Evolutionary conservation across 1,140 invertebrate genomes (phyloP), one percentile per base, ranked within the genome.

Genomic region (Augochlora pura): DNA sequence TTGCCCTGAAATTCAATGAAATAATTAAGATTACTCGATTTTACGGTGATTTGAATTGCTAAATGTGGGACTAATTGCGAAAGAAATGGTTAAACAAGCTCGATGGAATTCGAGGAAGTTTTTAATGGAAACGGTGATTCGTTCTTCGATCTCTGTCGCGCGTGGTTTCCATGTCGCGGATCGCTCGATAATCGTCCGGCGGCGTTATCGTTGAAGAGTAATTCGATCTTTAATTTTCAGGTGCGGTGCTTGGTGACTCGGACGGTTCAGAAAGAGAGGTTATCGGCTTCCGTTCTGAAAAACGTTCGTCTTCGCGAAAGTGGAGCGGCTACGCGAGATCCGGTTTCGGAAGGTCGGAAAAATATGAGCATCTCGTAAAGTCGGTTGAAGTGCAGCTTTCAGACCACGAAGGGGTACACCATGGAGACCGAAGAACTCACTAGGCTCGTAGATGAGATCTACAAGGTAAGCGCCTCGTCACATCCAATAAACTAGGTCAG

Each of bases 381-480:
- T 84, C 87, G 80, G 80, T 54, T 39, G 70, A 81, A 85, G 67
- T 83, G 76, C 86, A 87, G 87, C 90, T 88, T 84, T 87, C 60
- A 89, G 82, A 75, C 82, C 74, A 80, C 83, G 82, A 79, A 86
- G 64, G 83, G 78, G 68, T 5, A 68, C 71, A 89, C 83, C 82
- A 97, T 97, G 96, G 96, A 97, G 94, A 96, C 96, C 86, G 96
- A 97, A 92, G 97, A 97, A 93, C 95, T 97, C 85, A 97, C 96
- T 87, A 97, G 96, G 94, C 96, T 97, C 86, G 97, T 97, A 84
- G 97, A 97, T 94, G 96, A 96, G 87, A 97, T 97, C 88, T 97
- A 97, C 91, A 97, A 97, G 96, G 97, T 97, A 94, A 94, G 93
- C 89, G 25, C 76, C 21, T 32, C 18, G 62, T 68, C 39, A 12